Base-by-base conservation (phyloP, 2,113 vertebrate genomes). In the Parotia lawesii region DNA sequence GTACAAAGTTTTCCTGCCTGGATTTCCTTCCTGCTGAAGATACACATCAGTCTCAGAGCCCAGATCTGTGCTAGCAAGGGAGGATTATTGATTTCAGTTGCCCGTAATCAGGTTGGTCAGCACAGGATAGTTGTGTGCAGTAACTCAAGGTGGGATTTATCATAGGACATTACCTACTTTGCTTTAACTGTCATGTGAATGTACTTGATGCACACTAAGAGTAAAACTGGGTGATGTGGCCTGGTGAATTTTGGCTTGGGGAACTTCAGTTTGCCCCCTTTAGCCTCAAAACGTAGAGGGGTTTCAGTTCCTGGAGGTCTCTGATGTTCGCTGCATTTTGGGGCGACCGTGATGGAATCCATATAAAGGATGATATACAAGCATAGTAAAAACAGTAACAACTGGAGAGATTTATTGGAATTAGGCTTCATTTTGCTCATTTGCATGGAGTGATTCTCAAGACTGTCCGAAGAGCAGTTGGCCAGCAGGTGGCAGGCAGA, bases 131-230 rank as follows among this genome's bases (percentile, higher is more conserved):
- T 15, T 70, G 35, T 24, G 24, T 51, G 73, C 65, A n/a, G 57
- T 56, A 44, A 42, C 31, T 91, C 38, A 23, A 5, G 40, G 65
- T 67, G 69, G 70, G 61, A 60, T 89, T 91, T 77, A 60, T 8
- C 31, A 37, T 29, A 54, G 64, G 37, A 15, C 9, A 2, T 57
- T 42, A 12, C 27, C 14, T 66, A 0, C 47, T 58, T n/a, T 51
- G 50, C 86, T 85, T 78, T 47, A 72, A 10, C 42, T 86, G 50
- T 45, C 35, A 2, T 6, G 12, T 58, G 75, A 77, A 31, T 8
- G 3, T 20, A 5, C 16, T 33, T 58, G 35, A 23, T 74, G 16
- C 0, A 3, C 15, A 3, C 29, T 19, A 12, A 27, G 44, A 84
- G 48, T 27, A 27, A 57, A 53, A 9, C 13, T 37, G 25, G 29